Conservation (phyloP, 2,113 vertebrate genomes). For the Ictalurus furcatus region DNA sequence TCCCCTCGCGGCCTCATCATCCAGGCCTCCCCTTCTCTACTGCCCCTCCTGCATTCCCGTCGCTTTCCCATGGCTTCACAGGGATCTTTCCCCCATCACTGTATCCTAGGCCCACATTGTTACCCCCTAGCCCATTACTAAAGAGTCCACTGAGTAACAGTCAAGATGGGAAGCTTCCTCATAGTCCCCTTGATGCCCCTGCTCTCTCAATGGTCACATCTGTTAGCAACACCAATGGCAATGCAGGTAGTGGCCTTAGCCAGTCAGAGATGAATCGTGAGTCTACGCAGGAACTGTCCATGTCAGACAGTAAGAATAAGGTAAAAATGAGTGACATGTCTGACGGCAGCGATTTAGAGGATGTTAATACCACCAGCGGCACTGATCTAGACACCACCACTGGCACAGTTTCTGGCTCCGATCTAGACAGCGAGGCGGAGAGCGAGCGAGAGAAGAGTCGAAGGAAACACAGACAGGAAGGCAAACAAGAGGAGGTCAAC, state of each 20-base stretch:
- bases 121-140: conserved; percentile 88
- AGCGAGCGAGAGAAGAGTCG: conserved; percentile 78
- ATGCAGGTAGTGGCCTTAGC: conserved; percentile 62
- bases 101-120: conserved; percentile 90
- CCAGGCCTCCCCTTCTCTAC: conserved; percentile 85
- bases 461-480: conserved; percentile 71
- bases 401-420: conserved; percentile 90
- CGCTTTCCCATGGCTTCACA: conserved; percentile 83
- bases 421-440: conserved; percentile 90
- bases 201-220: conserved; percentile 82
- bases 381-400: conserved; percentile 97
- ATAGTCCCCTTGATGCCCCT: conserved; percentile 82
- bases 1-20: conserved; percentile 87
- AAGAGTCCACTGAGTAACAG: conserved; percentile 87
- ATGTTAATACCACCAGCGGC: conserved; percentile 94
- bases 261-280: conserved; percentile 82
- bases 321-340: conserved; percentile 89
- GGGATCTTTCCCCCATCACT: conserved; percentile 91
- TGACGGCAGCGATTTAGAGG: conserved; percentile 96
- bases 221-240: conserved; percentile 71
- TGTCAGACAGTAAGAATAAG: conserved; percentile 81
- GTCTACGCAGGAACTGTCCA: conserved; percentile 77
- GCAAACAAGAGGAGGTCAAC: conserved; percentile 76
- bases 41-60: conserved; percentile 78
- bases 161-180: conserved; percentile 85